Percentiles rank a stretch among this genome's conserved stretches.
Conservation (phyloP, 2,113 vertebrate species). For the Delphinus delphis region DNA sequence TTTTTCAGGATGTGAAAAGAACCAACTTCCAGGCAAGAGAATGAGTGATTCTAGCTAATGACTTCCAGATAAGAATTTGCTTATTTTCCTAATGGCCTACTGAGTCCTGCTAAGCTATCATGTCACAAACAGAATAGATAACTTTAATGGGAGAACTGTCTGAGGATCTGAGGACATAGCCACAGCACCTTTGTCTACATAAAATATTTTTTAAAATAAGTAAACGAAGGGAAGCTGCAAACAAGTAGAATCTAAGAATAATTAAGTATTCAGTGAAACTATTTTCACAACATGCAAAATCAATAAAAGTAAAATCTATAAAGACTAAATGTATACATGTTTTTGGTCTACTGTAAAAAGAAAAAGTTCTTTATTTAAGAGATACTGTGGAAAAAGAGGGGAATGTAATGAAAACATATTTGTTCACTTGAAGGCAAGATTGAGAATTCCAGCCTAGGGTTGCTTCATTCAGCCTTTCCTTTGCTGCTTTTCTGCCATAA, state of each 20-base stretch:
- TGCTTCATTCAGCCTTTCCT: background rate
- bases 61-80: constrained; percentile 71
- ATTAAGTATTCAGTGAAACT: background rate
- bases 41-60: constrained; percentile 69
- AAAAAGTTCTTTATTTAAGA: background rate
- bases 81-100: constrained; percentile 66
- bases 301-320: constrained; percentile 1
- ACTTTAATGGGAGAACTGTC: constrained; percentile 17
- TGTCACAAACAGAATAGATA: constrained; percentile 28
- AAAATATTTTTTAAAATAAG: background rate
- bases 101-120: constrained; percentile 20
- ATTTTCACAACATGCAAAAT: constrained; percentile 1
- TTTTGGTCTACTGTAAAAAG: background rate
- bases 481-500: background rate
- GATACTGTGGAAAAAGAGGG: background rate
- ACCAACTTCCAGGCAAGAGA: constrained; percentile 50
- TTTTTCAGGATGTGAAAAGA: constrained; percentile 65
- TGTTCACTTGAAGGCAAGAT: background rate
- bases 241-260: constrained; percentile 1
- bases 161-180: background rate
- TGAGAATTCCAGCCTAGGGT: background rate
- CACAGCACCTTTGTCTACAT: background rate
- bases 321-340: background rate
- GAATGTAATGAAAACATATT: background rate
- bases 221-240: background rate